Base-by-base conservation (phyloP, 2,113 vertebrate genomes). In the Ochotona princeps region DNA sequence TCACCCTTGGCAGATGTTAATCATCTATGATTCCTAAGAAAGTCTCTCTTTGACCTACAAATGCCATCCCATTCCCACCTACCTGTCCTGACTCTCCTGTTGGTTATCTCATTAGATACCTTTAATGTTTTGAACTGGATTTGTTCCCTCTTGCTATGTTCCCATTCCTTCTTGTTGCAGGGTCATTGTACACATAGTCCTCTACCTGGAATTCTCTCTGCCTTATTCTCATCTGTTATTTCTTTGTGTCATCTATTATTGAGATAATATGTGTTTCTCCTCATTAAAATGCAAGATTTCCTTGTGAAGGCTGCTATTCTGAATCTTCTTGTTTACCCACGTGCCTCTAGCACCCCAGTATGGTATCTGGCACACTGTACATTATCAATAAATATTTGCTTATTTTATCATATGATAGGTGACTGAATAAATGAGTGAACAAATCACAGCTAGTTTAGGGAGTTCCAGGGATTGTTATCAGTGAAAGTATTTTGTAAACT, bases 391-490 rank as follows among this genome's bases (percentile, higher is more conserved):
- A 60, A 57, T 90, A 73, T 25, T 57, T 57, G 14, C 18, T 57
- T 57, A 57, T 57, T 57, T 57, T 57, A 57, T 17, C 54, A 57
- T 18, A 13, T 57, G 54, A 17, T 63, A 70, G 60, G 63, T 93
- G 66, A 49, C 21, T 91, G 10, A 86, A 66, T 78, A 60, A 74
- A 23, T 80, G 32, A 21, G 38, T 90, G 84, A 85, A 61, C n/a
- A 13, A 57, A 7, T 79, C 80, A 60, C 63, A 44, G 26, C 20
- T 85, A 51, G 6, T 90, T 92, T 72, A 20, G 30, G 63, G 74
- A 47, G 60, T 65, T 81, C 82, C 86, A 51, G 65, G 32, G 32
- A 73, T 30, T 54, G 35, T 10, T 51, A 15, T 6, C 4, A 67
- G 5, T 79, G 35, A 85, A 90, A 73, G n/a, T 7, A 60, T 44